These are phyloP conservation scores for Cyprinodon tularosa DNA, from an alignment of 2,113 vertebrate species.

Conservation along the genomic window DNA sequence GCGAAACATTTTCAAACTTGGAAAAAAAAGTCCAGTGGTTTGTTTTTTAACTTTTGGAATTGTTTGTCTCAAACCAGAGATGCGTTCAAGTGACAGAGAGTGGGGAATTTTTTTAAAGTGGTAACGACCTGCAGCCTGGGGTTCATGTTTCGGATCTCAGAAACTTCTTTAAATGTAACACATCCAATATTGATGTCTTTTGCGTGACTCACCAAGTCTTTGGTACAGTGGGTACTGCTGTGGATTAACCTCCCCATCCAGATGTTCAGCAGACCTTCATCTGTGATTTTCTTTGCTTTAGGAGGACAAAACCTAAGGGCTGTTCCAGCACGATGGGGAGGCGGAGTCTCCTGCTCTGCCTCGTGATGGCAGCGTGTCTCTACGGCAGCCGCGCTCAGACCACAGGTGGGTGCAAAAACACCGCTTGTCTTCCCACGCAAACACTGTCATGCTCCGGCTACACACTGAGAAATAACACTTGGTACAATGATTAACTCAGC, in stretches of 20 bases:
- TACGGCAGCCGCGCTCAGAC: conserved; percentile 29
- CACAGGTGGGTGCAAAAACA: conserved; percentile 66
- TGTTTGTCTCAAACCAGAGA: no score
- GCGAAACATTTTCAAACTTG: no score
- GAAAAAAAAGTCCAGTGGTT: no score
- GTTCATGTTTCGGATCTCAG: no score
- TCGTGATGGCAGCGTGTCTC: conserved; percentile 51
- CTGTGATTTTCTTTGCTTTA: conserved; percentile 29
- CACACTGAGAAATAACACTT: conserved; percentile 12
- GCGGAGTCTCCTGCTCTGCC: conserved; percentile 43
- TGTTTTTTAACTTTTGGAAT: no score
- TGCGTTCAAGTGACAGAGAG: no score
- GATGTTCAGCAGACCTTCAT: conserved; percentile 28
- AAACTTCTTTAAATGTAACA: neutral
- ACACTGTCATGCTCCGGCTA: neutral
- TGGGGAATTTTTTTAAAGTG: no score
- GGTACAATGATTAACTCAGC: neutral
- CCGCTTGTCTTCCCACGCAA: conserved; percentile 20
- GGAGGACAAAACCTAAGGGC: conserved; percentile 40
- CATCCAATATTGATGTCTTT: no score
- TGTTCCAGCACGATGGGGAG: conserved; percentile 48
- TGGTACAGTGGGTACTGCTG: no score
- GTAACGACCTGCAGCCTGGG: no score
- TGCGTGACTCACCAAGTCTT: no score
- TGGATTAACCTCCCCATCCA: conserved; percentile 5